phyloP scores from a whole-genome alignment of 2,113 vertebrate species.

The Hemichromis elongatus region DNA sequence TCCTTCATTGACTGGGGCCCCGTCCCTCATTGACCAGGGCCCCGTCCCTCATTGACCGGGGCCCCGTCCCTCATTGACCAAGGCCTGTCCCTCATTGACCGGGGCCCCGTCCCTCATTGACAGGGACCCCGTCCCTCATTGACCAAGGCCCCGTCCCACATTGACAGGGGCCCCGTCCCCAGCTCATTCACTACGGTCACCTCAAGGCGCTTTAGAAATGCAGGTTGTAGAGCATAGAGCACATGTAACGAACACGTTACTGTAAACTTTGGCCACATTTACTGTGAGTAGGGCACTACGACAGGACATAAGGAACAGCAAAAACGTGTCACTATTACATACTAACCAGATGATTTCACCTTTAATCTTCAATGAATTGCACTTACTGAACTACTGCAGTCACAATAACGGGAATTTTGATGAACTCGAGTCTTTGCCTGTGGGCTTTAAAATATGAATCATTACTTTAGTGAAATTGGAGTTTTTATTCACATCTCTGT shows the following conservation, averaged over 20 bases:
- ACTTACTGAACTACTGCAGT: background rate
- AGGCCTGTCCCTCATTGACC: no score
- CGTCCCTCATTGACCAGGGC: no score
- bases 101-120: no score
- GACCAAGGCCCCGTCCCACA: no score
- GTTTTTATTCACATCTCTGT: background rate
- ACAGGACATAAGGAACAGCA: background rate
- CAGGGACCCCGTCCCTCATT: no score
- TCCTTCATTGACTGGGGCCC: no score
- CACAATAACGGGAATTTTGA: background rate
- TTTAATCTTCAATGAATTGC: background rate
- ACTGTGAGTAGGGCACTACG: no score
- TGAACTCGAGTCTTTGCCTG: background rate
- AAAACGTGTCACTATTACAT: background rate
- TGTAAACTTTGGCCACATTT: fast-evolving
- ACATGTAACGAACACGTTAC: background rate
- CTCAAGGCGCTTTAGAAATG: background rate
- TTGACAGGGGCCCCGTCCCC: background rate
- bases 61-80: no score
- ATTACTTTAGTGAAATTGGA: background rate
- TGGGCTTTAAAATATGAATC: background rate
- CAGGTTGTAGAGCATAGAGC: background rate
- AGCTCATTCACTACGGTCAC: background rate
- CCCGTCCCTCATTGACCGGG: no score
- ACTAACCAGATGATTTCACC: background rate